Percentiles rank a stretch among this genome's conserved stretches.
phyloP scores from a whole-genome alignment of 2,113 vertebrate genomes.

The Sorex araneus region DNA sequence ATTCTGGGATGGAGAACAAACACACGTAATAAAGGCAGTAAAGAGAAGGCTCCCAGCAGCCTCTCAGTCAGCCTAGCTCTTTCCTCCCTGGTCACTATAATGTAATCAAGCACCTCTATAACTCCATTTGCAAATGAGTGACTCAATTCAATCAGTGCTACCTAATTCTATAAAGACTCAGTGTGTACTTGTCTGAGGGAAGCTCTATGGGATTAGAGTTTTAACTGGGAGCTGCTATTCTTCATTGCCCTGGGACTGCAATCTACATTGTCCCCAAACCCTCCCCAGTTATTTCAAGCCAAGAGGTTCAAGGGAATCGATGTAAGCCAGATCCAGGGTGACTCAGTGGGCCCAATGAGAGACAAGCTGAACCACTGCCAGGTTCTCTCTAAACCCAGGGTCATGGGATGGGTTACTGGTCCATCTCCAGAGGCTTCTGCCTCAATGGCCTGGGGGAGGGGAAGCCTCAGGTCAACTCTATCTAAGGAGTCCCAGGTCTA shows the following conservation, averaged over 20 bases:
- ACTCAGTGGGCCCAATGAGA: background rate
- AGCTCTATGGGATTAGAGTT: conserved; percentile 33
- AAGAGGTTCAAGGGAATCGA: background rate
- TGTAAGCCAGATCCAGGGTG: background rate
- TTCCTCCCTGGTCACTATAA: background rate
- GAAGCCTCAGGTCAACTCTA: background rate
- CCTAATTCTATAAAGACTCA: conserved; percentile 44
- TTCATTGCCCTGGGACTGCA: background rate
- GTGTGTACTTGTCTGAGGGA: conserved; percentile 25
- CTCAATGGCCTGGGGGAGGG: background rate
- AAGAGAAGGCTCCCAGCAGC: background rate
- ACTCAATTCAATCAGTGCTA: conserved; percentile 37
- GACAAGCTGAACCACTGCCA: background rate
- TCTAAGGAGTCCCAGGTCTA: background rate
- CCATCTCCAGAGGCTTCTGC: background rate
- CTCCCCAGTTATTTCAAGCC: background rate
- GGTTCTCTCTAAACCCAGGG: background rate
- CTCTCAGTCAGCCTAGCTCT: background rate
- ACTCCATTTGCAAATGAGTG: conserved; percentile 60
- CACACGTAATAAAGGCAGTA: background rate
- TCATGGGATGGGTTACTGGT: background rate
- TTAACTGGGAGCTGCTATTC: conserved; percentile 30
- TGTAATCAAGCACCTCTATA: conserved; percentile 14
- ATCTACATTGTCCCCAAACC: background rate
- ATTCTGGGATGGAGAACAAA: no score